Conservation (phyloP, 2,113 vertebrate species). For the Mola mola region DNA sequence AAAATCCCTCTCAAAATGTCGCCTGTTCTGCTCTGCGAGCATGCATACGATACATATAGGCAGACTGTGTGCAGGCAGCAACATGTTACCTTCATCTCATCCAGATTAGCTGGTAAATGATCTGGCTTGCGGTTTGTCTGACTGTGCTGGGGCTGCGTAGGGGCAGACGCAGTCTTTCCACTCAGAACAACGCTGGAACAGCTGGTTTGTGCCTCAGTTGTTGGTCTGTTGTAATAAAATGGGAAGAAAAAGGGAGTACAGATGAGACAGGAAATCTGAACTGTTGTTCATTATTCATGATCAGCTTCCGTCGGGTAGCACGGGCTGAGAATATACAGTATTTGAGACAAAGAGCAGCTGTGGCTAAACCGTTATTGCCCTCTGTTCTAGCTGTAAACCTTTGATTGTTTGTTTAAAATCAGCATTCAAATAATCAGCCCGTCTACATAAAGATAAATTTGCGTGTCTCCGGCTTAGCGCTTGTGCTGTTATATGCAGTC, state of each 20-base stretch:
- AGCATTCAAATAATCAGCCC: conserved; percentile 3
- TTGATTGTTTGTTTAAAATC: conserved; percentile 17
- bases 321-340: conserved; percentile 42
- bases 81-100: conserved; percentile 92
- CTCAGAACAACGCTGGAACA: conserved; percentile 62
- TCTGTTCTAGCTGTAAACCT: not conserved
- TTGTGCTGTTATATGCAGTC: conserved; percentile 41
- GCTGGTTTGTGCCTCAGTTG: conserved; percentile 86
- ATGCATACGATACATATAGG: not conserved
- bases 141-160: conserved; percentile 70
- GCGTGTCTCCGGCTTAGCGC: not conserved
- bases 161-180: conserved; percentile 73
- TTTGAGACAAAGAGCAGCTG: conserved; percentile 53
- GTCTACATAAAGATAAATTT: not conserved
- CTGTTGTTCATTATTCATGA: conserved; percentile 60
- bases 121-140: conserved; percentile 82
- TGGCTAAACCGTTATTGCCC: conserved; percentile 23
- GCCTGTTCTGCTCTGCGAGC: not conserved
- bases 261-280: conserved; percentile 35
- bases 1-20: not conserved
- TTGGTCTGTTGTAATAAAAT: conserved; percentile 66
- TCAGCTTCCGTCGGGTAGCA: conserved; percentile 51
- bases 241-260: conserved; percentile 38
- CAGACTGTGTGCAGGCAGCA: conserved; percentile 6
- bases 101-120: conserved; percentile 90